Percentiles rank a stretch among this genome's conserved stretches.
phyloP scores from a whole-genome alignment of 1,140 invertebrate genomes.

The Formica selysi region DNA sequence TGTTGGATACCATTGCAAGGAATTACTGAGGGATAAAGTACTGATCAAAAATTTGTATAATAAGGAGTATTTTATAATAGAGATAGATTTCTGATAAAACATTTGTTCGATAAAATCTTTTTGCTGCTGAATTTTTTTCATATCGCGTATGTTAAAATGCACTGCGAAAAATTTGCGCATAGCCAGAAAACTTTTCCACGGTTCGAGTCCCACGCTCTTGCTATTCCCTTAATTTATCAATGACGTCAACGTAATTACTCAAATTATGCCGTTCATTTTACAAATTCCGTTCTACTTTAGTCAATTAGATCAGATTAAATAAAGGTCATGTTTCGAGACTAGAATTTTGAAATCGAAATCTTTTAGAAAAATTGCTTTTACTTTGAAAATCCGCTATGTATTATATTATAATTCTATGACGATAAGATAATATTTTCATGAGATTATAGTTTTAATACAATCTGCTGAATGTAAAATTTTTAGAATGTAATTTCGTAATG shows the following conservation, averaged over 20 bases:
- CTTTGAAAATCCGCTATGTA: not conserved
- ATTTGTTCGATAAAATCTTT: not conserved
- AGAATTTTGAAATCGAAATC: constrained; percentile 15
- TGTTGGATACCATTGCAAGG: no score
- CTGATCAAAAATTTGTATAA: not conserved
- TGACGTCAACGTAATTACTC: constrained; percentile 70
- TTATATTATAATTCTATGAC: not conserved
- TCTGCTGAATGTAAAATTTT: constrained; percentile 10
- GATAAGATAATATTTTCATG: constrained; percentile 1
- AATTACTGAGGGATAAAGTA: not conserved
- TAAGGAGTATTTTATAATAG: not conserved
- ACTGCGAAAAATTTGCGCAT: constrained; percentile 20
- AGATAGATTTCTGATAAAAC: not conserved
- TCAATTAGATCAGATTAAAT: constrained; percentile 5
- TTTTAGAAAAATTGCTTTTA: not conserved
- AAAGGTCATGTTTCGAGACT: not conserved
- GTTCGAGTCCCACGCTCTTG: constrained; percentile 33
- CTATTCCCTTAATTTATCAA: constrained; percentile 48
- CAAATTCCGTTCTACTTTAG: constrained; percentile 45
- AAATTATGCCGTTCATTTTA: constrained; percentile 57
- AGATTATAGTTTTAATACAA: not conserved
- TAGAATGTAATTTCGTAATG: constrained; percentile 44
- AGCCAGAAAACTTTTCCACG: constrained; percentile 39
- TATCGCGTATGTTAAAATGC: not conserved
- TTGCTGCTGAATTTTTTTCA: not conserved